phyloP scores from a whole-genome alignment of 2,888 invertebrate species.

The Homarus gammarus region DNA sequence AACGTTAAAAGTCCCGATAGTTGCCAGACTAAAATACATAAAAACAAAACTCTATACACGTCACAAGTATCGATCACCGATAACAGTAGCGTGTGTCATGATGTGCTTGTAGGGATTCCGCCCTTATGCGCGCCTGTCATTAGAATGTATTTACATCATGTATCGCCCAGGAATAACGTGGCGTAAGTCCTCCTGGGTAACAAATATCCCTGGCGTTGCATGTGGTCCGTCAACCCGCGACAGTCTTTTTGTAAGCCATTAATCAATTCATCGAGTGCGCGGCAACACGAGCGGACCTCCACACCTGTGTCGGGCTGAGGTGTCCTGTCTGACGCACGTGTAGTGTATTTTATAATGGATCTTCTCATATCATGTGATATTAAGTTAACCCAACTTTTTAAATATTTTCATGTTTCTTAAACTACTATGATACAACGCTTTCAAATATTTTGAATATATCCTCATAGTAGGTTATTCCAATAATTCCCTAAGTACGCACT shows the following conservation, averaged over 20 bases:
- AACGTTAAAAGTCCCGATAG: not conserved
- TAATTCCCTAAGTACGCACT: no score
- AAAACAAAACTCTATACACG: not conserved
- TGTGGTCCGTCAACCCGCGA: not conserved
- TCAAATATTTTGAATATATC: no score
- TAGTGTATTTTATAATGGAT: no score
- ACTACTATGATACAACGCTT: no score
- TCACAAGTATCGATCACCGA: not conserved
- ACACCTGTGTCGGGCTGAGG: no score
- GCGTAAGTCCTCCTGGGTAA: not conserved
- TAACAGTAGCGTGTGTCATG: not conserved
- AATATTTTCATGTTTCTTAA: no score
- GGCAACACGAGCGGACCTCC: no score
- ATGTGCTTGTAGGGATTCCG: not conserved
- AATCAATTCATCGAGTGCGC: not conserved
- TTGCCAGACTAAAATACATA: not conserved
- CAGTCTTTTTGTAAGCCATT: conserved; percentile 1
- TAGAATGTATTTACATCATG: not conserved
- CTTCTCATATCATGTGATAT: no score
- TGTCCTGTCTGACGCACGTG: no score
- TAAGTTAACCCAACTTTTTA: no score
- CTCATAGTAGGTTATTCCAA: no score
- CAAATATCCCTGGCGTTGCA: not conserved
- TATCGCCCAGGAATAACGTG: not conserved
- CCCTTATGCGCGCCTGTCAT: not conserved